Base-by-base conservation (phyloP, 1,140 invertebrate genomes). In the Trissolcus basalis region DNA sequence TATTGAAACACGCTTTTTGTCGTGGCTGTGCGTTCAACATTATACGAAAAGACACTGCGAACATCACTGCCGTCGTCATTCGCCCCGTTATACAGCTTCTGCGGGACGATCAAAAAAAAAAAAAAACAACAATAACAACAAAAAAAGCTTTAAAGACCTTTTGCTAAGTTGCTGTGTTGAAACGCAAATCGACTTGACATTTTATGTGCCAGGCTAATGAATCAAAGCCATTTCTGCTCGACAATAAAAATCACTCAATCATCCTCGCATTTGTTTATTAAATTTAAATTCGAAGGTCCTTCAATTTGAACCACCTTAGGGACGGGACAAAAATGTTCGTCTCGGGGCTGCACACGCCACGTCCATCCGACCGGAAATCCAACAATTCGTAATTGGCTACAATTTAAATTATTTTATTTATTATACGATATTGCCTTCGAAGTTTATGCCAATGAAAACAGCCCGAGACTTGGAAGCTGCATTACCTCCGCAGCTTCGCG, bases 361-460 rank as follows among this genome's bases (percentile, higher is more conserved):
- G 27, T 48, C 50, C 43, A 39, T 35, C 43, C 12, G 14, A 58
- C 59, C 67, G 41, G 56, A 56, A 63, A 63, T 67, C 53, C 74
- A 71, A 63, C 74, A 71, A 67, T 50, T 61, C 53, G 63, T 71
- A 71, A 77, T 77, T 71, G 67, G 58, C 63, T 48, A 58, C 74
- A 61, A 77, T 77, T 76, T 70, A 53, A 63, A 77, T 77, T 77
- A 56, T 71, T 71, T 71, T 60, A 27, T 27, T 27, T 27, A 77
- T 77, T 77, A 61, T 19, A 63, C 56, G 63, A 69, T 71, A 71
- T 77, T 56, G 67, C 15, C 48, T 70, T 44, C 49, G 51, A 67
- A 60, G 67, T 60, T 70, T 70, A 65, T 70, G 48, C 10, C 60
- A 70, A 65, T 65, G 60, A 54, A 67, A 48, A 54, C 45, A n/a